phyloP scores from a whole-genome alignment of 2,888 invertebrate genomes.

The Acleris sparsana region DNA sequence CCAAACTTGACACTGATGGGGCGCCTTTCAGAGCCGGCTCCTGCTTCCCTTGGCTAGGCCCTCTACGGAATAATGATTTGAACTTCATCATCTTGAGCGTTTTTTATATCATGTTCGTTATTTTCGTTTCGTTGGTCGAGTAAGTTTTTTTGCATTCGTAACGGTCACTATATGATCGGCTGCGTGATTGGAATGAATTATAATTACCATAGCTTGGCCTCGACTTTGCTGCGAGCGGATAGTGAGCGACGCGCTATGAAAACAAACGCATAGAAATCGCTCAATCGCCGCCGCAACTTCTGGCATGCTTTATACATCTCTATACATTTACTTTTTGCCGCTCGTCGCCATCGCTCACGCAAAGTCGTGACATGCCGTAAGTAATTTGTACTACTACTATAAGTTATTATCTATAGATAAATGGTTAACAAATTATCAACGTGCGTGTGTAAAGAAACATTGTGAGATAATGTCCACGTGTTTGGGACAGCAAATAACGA shows the following conservation, averaged over 20 bases:
- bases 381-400: slow-evolving; percentile 9
- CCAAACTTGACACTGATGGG: slow-evolving; percentile 86
- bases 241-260: too few relatives aligned
- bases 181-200: slow-evolving; percentile 46
- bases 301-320: too few relatives aligned
- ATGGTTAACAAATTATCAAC: slow-evolving; percentile 28
- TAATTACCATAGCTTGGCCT: neutral
- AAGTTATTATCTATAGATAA: slow-evolving; percentile 28
- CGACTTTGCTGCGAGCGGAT: too few relatives aligned
- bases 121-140: slow-evolving; percentile 73
- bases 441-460: neutral
- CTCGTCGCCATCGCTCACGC: too few relatives aligned
- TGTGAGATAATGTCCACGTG: slow-evolving; percentile 12
- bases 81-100: slow-evolving; percentile 92
- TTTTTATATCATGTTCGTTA: slow-evolving; percentile 57
- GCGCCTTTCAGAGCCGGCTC: slow-evolving; percentile 83
- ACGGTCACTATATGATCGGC: slow-evolving; percentile 47
- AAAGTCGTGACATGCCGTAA: neutral
- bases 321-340: too few relatives aligned
- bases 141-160: slow-evolving; percentile 42
- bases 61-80: slow-evolving; percentile 96
- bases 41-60: slow-evolving; percentile 85
- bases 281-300: too few relatives aligned
- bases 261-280: too few relatives aligned
- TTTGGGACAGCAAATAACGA: too few relatives aligned